A percentile compares a stretch with the other conserved stretches of the same genome.
Evolutionary conservation across 1,140 invertebrate genomes (phyloP).

Genomic region (Calycopis cecrops): DNA sequence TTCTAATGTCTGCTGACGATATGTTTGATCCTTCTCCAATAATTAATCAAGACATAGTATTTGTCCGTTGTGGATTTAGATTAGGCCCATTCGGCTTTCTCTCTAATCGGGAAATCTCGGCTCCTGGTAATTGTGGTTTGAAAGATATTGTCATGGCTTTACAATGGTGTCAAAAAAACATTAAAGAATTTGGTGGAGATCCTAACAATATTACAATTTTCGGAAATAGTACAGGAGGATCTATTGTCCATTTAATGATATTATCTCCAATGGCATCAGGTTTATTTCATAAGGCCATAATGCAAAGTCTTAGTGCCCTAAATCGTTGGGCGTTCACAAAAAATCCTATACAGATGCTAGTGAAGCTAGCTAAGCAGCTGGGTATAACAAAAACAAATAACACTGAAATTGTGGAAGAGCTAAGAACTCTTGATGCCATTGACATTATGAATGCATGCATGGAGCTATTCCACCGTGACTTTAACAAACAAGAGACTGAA

Average conservation of each 20-base stretch:
- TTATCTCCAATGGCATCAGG: slow-evolving; percentile 74
- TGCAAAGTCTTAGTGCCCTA: slow-evolving; percentile 58
- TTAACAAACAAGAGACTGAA: slow-evolving; percentile 27
- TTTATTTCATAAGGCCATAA: slow-evolving; percentile 73
- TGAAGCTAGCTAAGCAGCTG: slow-evolving; percentile 47
- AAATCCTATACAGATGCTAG: slow-evolving; percentile 40
- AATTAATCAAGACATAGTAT: slow-evolving; percentile 47
- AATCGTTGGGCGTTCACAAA: slow-evolving; percentile 52
- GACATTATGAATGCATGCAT: slow-evolving; percentile 42
- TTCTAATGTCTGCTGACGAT: slow-evolving; percentile 35
- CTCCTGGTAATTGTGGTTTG: slow-evolving; percentile 78
- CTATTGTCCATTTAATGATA: slow-evolving; percentile 71
- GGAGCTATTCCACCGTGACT: slow-evolving; percentile 24
- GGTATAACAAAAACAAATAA: slow-evolving; percentile 39
- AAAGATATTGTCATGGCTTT: slow-evolving; percentile 78
- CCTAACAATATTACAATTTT: slow-evolving; percentile 78
- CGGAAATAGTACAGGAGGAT: slow-evolving; percentile 77
- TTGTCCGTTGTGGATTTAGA: slow-evolving; percentile 51
- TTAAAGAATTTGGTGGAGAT: slow-evolving; percentile 77
- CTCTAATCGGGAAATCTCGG: slow-evolving; percentile 52
- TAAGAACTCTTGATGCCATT: slow-evolving; percentile 34
- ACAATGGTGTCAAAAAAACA: slow-evolving; percentile 79
- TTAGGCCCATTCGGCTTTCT: slow-evolving; percentile 61
- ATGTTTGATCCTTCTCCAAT: slow-evolving; percentile 42
- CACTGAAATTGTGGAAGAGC: slow-evolving; percentile 50